Base-by-base conservation (phyloP, 2,113 vertebrate genomes). In the Zootoca vivipara region DNA sequence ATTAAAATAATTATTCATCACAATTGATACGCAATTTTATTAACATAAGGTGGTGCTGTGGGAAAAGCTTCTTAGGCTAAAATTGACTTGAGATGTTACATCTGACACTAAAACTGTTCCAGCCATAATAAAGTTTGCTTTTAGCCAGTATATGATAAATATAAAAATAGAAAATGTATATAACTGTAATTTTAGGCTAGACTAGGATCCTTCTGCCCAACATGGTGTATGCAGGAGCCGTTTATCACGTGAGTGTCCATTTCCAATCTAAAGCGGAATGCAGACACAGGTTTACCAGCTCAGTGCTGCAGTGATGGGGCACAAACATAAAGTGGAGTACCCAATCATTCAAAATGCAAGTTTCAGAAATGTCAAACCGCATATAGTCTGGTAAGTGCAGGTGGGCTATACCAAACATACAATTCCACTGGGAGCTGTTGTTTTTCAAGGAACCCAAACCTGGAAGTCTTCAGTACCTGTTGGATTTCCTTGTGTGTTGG, bases 401-500 rank as follows among this genome's bases (percentile, higher is more conserved):
- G 46, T 10, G 10, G 10, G 28, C 24, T 38, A 30, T 12, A 7
- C 56, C 4, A 52, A 74, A 40, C 38, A 62, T 73, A 7, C 38
- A n/a, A 30, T 22, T 72, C 77, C 86, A 62, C 73, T 33, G 38
- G 22, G 15, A 87, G 56, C n/a, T 69, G 20, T 13, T 10, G 8
- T 78, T 90, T 90, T 30, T 4, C 28, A 67, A 81, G 1, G 24
- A 82, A 86, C 0, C 75, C 64, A 83, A 86, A 91, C 1, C 52
- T 0, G 20, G 5, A 82, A 26, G 9, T 3, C 20, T 62, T 84
- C 28, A 20, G 58, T 96, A 98, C 99, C 98, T 99, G 98, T 70
- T 99, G 99, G 82, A 99, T 99, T 88, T 99, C 97, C 89, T 91
- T 98, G 94, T 99, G 99, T 83, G 98, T 98, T 40, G 98, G 99